Percentiles rank a stretch among this genome's conserved stretches.
Evolutionary conservation across 30 jellyfish, hydroid and myxozoan species (phyloP).

Genomic region (Mastigias papua): DNA sequence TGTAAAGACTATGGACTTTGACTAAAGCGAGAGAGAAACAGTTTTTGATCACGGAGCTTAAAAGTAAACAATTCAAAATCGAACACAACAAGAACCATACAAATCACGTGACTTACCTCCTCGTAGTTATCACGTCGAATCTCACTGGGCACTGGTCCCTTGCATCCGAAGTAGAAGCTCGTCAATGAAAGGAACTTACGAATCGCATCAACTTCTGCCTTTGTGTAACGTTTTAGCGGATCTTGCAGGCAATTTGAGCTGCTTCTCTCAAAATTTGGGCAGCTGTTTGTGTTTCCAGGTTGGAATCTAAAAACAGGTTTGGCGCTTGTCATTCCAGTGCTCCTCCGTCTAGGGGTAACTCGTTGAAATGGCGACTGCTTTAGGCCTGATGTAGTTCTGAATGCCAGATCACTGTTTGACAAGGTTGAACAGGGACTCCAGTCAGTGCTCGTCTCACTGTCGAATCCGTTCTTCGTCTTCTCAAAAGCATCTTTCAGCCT

Average conservation of each 20-base stretch:
- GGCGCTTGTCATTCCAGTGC: slow-evolving; percentile 62
- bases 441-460: slow-evolving; percentile 88
- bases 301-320: slow-evolving; percentile 9
- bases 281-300: slow-evolving; percentile 43
- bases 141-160: neutral
- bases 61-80: too few relatives aligned
- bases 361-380: slow-evolving; percentile 49
- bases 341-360: slow-evolving; percentile 53
- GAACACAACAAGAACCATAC: too few relatives aligned
- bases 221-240: slow-evolving; percentile 44
- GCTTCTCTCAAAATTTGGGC: slow-evolving; percentile 70
- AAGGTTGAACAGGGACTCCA: slow-evolving; percentile 92
- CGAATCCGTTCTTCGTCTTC: slow-evolving; percentile 48
- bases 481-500: slow-evolving; percentile 49
- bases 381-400: slow-evolving; percentile 9
- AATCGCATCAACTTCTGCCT: slow-evolving; percentile 74
- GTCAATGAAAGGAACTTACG: slow-evolving; percentile 75
- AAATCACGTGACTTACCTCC: slow-evolving; percentile 36
- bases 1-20: too few relatives aligned
- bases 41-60: too few relatives aligned
- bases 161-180: slow-evolving; percentile 64
- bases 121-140: neutral
- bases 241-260: slow-evolving; percentile 10
- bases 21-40: too few relatives aligned
- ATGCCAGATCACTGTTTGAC: slow-evolving; percentile 44